A percentile compares a stretch with the other conserved stretches of the same genome.
Conservation (phyloP, 2,888 invertebrate species). For the Boloria euphrosyne region DNA sequence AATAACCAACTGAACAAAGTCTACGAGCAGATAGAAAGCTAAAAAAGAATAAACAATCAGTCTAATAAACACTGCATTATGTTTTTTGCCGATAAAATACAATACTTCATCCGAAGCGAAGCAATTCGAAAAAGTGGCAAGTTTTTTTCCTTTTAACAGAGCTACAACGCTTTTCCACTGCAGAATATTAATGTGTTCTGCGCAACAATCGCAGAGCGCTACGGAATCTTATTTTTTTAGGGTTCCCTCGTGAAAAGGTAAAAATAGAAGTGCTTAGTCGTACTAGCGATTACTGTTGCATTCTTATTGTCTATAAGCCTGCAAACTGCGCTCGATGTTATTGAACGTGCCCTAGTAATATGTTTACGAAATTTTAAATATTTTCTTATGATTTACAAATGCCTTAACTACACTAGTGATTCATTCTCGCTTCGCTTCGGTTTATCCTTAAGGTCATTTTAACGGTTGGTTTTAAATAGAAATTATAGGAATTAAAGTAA, state of each 20-base stretch:
- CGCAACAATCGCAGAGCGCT: constrained; percentile 38
- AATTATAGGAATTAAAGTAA: no score
- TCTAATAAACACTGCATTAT: constrained; percentile 36
- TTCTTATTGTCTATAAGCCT: constrained; percentile 24
- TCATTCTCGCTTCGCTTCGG: no score
- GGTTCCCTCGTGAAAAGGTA: constrained; percentile 34
- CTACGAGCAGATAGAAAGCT: not conserved
- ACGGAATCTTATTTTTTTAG: constrained; percentile 40
- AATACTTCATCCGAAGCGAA: constrained; percentile 37
- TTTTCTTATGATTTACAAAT: not conserved
- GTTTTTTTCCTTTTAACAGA: constrained; percentile 33
- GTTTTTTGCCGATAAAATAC: constrained; percentile 39
- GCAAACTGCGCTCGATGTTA: constrained; percentile 15
- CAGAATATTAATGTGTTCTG: constrained; percentile 39
- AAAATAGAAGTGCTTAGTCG: constrained; percentile 29
- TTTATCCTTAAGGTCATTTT: no score
- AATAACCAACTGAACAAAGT: not conserved
- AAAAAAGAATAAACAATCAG: constrained; percentile 32
- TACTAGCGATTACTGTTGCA: constrained; percentile 29
- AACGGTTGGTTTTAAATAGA: no score
- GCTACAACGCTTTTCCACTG: constrained; percentile 35
- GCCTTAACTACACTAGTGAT: no score
- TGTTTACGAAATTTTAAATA: not conserved
- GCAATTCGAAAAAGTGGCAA: constrained; percentile 39
- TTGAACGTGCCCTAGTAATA: not conserved